Conservation (phyloP, 2,797 vertebrate genomes). For the Pelodytes ibericus region DNA sequence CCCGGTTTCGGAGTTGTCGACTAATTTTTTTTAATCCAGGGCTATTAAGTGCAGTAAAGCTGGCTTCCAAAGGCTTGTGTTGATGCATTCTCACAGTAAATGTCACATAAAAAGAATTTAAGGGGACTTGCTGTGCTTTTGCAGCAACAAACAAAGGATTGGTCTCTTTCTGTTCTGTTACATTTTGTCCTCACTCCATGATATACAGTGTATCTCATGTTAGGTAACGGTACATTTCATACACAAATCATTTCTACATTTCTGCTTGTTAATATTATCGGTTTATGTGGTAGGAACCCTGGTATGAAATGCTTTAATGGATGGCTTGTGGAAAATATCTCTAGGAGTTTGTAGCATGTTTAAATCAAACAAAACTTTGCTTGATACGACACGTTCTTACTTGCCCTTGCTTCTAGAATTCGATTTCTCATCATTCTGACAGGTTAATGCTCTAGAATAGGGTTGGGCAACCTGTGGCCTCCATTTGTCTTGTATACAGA, state of each 20-base stretch:
- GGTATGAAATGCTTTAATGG: conserved; percentile 18
- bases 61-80: conserved; percentile 37
- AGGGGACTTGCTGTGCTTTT: conserved; percentile 46
- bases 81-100: conserved; percentile 51
- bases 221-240: conserved; percentile 10
- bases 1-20: conserved; percentile 4
- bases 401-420: conserved; percentile 21
- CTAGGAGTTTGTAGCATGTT: background rate
- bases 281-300: conserved; percentile 20
- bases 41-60: conserved; percentile 26
- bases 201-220: conserved; percentile 38
- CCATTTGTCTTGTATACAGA: background rate
- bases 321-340: conserved; percentile 15
- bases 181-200: conserved; percentile 39
- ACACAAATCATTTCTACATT: conserved; percentile 51
- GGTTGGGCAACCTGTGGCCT: background rate
- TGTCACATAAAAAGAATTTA: conserved; percentile 57
- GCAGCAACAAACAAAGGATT: conserved; percentile 47
- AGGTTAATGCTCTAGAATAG: conserved; percentile 23
- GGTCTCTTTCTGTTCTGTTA: conserved; percentile 35
- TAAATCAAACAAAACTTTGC: conserved; percentile 27
- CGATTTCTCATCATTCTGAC: background rate
- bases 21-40: conserved; percentile 38
- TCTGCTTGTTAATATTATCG: conserved; percentile 30
- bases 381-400: conserved; percentile 15